Percentiles rank a stretch among this genome's conserved stretches.
Evolutionary conservation across 2,113 vertebrate species (phyloP).

Genomic region (Cervus canadensis): DNA sequence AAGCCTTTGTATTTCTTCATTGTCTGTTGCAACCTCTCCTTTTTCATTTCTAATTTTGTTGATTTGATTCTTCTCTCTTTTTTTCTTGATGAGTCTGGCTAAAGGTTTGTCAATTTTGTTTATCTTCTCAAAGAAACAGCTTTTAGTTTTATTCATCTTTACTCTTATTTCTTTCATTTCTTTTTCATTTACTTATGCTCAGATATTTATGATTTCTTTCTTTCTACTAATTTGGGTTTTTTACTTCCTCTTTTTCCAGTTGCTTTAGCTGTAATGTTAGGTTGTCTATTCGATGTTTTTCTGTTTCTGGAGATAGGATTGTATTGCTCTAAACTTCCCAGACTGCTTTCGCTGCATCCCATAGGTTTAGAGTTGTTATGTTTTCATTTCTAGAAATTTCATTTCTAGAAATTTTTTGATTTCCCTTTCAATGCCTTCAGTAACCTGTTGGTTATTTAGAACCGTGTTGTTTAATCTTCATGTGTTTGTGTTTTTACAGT

Average conservation of each 20-base stretch:
- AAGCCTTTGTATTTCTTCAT: not conserved
- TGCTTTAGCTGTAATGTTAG: not conserved
- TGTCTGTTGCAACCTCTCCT: not conserved
- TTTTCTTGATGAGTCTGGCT: not conserved
- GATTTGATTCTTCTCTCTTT: not conserved
- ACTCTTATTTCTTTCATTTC: not conserved
- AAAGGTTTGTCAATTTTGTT: not conserved
- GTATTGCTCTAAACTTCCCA: not conserved
- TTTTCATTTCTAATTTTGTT: not conserved
- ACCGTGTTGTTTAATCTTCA: not conserved
- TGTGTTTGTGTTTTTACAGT: not conserved
- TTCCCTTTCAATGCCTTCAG: not conserved
- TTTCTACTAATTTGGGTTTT: not conserved
- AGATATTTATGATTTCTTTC: not conserved
- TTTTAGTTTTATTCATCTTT: not conserved
- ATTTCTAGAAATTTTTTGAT: not conserved
- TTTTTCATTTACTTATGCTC: not conserved
- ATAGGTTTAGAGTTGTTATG: not conserved
- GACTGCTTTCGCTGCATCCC: not conserved
- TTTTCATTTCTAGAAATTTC: not conserved
- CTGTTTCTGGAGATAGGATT: not conserved
- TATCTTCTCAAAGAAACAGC: not conserved
- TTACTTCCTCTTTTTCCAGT: not conserved
- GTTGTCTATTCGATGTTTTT: not conserved
- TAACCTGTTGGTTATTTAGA: not conserved